Percentiles rank a stretch among this genome's conserved stretches.
Evolutionary conservation across 2,113 vertebrate species (phyloP).

Genomic region (Thomomys bottae): DNA sequence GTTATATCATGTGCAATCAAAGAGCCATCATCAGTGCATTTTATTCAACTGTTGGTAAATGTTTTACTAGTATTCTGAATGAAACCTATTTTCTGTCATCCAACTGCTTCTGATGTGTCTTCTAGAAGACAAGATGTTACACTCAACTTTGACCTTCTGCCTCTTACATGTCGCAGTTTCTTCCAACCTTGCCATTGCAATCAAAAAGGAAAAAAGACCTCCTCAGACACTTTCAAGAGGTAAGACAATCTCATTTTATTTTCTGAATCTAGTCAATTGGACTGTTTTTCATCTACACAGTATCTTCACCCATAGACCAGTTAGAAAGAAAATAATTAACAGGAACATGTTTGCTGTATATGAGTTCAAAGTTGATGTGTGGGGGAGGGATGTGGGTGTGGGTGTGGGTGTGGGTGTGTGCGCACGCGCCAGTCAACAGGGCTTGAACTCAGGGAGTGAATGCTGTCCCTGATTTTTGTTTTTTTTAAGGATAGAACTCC

Average conservation of each 20-base stretch:
- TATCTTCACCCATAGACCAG: background rate
- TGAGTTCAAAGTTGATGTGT: conserved; percentile 40
- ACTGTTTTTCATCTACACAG: background rate
- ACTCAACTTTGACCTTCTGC: conserved; percentile 69
- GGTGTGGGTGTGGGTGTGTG: too few species aligned
- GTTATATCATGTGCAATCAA: background rate
- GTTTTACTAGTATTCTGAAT: background rate
- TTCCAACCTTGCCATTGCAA: conserved; percentile 83
- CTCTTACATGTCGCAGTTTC: conserved; percentile 80
- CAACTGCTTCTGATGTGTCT: background rate
- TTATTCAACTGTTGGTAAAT: background rate
- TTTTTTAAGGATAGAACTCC: too few species aligned
- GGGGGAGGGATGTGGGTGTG: too few species aligned
- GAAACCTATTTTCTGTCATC: background rate
- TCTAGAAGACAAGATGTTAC: conserved; percentile 70
- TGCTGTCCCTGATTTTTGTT: too few species aligned
- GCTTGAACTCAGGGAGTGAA: too few species aligned
- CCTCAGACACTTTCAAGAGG: conserved; percentile 87
- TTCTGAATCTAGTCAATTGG: background rate
- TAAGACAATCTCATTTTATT: conserved; percentile 57
- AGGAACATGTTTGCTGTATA: background rate
- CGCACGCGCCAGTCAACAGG: too few species aligned
- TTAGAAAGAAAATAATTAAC: background rate
- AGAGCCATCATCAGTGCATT: background rate
- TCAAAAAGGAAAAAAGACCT: conserved; percentile 82